phyloP scores from a whole-genome alignment of 2,113 vertebrate genomes.

The Myotis davidii region DNA sequence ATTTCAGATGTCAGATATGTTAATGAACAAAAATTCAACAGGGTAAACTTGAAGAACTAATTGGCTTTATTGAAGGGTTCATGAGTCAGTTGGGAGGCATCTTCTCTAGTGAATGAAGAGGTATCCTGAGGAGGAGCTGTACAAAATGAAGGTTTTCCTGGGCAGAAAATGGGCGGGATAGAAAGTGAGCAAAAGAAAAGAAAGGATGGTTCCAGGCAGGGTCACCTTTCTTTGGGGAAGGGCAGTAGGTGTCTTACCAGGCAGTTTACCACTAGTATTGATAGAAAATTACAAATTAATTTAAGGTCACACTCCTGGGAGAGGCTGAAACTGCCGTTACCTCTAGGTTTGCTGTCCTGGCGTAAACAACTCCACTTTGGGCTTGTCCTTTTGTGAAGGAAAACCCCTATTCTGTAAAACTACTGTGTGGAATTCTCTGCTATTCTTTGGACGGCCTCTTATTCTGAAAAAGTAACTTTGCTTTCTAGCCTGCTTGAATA shows the following conservation, averaged over 20 bases:
- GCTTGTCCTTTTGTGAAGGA: too few species aligned
- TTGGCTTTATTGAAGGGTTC: not conserved
- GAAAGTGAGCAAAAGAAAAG: not conserved
- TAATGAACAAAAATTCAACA: not conserved
- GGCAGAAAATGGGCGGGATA: not conserved
- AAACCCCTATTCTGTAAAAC: too few species aligned
- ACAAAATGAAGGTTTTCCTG: not conserved
- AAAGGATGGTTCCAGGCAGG: not conserved
- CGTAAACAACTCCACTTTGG: not conserved
- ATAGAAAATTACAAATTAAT: not conserved
- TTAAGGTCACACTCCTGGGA: not conserved
- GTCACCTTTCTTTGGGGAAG: not conserved
- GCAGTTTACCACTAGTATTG: not conserved
- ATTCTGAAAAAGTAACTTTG: too few species aligned
- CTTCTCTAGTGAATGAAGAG: not conserved
- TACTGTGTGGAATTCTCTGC: too few species aligned
- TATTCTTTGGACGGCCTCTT: too few species aligned
- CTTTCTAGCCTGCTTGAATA: too few species aligned
- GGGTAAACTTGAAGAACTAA: not conserved
- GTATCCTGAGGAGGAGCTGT: not conserved
- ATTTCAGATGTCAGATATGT: constrained; percentile 52
- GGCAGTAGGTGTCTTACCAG: not conserved
- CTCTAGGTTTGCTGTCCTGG: not conserved
- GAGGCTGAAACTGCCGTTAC: not conserved
- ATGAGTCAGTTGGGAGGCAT: not conserved